Base-by-base conservation (phyloP, 2,888 invertebrate genomes). In the Platycnemis pennipes region DNA sequence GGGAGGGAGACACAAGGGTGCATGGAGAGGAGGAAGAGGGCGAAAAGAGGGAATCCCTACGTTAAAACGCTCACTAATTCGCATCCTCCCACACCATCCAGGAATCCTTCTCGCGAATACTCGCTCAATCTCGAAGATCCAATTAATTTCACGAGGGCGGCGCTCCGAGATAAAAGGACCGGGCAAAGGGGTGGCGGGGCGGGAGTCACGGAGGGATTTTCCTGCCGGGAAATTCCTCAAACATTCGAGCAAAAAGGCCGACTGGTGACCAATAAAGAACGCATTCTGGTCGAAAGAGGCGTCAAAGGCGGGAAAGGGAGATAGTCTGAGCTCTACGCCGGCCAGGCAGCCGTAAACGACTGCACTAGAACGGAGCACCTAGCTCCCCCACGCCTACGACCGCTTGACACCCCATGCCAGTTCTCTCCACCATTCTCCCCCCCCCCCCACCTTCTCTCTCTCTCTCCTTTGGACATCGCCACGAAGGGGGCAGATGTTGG, bases 281-380 rank as follows among this genome's bases (percentile, higher is more conserved):
- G 77, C 31, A 77, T 77, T 77, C 77, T 77, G 77, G 56, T 63
- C 91, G 91, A 42, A 45, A 87, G 87, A 44, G 91, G 53, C 89
- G 89, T 16, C 56, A 56, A 56, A 26, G 56, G 63, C 26, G 16
- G 44, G 42, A 31, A 11, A 56, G 56, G 26, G 56, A 44, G 89
- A 22, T 63, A 26, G 91, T 45, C 49, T 19, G 13, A 37, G 37
- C 37, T 77, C 77, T 31, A 77, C 77, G 77, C 31, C 77, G 37
- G 77, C 22, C 31, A 37, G 13, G 31, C n/a, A 13, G 91, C 44
- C 13, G 44, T 69, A 69, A 91, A 63, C 69, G 63, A 91, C 42
- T 91, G 91, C 56, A 63, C 89, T 11, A 45, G 56, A 63, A 89
- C 31, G 89, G 56, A 42, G 63, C 31, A 77, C 77, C 37, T 13